phyloP scores from a whole-genome alignment of 2,888 invertebrate genomes.

The Andrena flavipes region DNA sequence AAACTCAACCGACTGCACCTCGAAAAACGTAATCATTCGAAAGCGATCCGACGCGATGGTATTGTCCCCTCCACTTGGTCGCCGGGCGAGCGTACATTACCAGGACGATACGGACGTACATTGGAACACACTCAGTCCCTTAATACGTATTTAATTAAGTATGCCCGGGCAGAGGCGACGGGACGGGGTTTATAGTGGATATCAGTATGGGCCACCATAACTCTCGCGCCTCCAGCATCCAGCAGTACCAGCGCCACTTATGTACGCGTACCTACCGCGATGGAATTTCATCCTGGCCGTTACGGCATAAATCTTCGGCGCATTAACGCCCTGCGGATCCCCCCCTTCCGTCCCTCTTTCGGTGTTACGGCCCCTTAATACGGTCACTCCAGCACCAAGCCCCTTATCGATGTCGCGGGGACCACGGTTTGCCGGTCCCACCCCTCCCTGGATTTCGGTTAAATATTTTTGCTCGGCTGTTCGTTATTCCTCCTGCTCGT shows the following conservation, averaged over 20 bases:
- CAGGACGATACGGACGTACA: slow-evolving; percentile 73
- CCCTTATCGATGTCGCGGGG: slow-evolving; percentile 37
- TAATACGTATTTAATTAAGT: slow-evolving; percentile 84
- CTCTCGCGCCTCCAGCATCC: slow-evolving; percentile 72
- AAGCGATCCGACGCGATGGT: not conserved
- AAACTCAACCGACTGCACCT: not conserved
- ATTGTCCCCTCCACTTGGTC: slow-evolving; percentile 24
- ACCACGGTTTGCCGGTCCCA: not conserved
- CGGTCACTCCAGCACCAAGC: slow-evolving; percentile 58
- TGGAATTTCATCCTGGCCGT: slow-evolving; percentile 81
- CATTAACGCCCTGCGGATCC: slow-evolving; percentile 78
- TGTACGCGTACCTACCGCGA: slow-evolving; percentile 73
- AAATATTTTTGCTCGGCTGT: slow-evolving; percentile 18
- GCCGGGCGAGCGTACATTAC: slow-evolving; percentile 63
- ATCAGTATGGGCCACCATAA: slow-evolving; percentile 78
- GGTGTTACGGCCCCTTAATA: slow-evolving; percentile 72
- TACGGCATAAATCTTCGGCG: slow-evolving; percentile 81
- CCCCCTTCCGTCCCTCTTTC: slow-evolving; percentile 50
- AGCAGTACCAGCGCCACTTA: slow-evolving; percentile 67
- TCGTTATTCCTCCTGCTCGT: slow-evolving; percentile 29
- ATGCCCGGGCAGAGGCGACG: slow-evolving; percentile 69
- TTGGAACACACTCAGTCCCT: slow-evolving; percentile 83
- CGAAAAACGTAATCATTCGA: slow-evolving; percentile 28
- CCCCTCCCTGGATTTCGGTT: not conserved
- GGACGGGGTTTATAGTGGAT: slow-evolving; percentile 77